Evolutionary conservation across 2,113 vertebrate species (phyloP).

Genomic region (Eclectus roratus): DNA sequence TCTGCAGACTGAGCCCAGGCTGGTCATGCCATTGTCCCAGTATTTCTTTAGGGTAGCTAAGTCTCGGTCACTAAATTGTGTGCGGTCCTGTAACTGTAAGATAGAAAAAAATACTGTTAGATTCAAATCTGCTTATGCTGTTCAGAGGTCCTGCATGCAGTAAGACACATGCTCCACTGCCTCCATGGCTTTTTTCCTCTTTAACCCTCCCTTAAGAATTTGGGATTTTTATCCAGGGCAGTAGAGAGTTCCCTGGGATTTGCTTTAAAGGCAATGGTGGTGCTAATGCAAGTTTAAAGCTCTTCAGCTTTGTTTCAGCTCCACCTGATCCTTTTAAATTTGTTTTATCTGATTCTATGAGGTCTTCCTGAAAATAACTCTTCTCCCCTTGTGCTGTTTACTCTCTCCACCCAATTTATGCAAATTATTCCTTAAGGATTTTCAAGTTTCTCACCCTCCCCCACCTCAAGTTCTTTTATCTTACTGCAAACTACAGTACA

Average conservation of each 20-base stretch:
- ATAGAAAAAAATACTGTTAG: slow-evolving; percentile 50
- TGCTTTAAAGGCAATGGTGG: background rate
- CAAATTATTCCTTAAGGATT: slow-evolving; percentile 47
- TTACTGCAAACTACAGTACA: slow-evolving; percentile 55
- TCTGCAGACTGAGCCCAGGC: slow-evolving; percentile 94
- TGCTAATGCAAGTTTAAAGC: background rate
- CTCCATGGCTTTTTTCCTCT: background rate
- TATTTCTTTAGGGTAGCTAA: slow-evolving; percentile 93
- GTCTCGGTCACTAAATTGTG: slow-evolving; percentile 95
- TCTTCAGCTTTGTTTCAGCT: background rate
- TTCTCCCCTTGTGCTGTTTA: slow-evolving; percentile 27
- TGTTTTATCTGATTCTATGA: slow-evolving; percentile 12
- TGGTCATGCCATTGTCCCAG: slow-evolving; percentile 99
- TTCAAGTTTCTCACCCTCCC: slow-evolving; percentile 41
- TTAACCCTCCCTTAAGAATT: background rate
- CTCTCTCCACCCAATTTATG: slow-evolving; percentile 46
- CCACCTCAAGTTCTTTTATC: slow-evolving; percentile 54
- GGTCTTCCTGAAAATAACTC: slow-evolving; percentile 18
- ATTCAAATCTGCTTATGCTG: background rate
- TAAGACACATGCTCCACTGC: background rate
- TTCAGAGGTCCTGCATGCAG: background rate
- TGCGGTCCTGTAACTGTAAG: slow-evolving; percentile 93
- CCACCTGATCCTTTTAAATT: slow-evolving; percentile 22
- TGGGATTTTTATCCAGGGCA: background rate
- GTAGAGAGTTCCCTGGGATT: slow-evolving; percentile 3